These are phyloP conservation scores for Apogon talboti DNA, from an alignment of 2,797 vertebrate species.

Conservation along the genomic window DNA sequence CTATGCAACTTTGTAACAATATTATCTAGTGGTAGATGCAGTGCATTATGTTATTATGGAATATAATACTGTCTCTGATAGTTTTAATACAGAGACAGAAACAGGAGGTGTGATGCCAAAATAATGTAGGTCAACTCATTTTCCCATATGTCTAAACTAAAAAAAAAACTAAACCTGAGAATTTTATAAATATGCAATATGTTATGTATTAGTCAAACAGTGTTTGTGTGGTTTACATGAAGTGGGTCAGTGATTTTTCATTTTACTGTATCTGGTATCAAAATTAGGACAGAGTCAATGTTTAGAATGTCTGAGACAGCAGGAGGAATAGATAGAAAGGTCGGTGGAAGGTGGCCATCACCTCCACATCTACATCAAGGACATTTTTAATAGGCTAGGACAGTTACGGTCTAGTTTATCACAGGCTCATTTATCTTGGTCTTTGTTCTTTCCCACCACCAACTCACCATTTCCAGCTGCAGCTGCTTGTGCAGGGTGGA, in stretches of 20 bases:
- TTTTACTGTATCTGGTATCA: conserved; percentile 17
- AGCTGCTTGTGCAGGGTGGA: conserved; percentile 94
- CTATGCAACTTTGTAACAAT: neutral
- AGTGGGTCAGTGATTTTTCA: conserved; percentile 5
- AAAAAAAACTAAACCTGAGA: neutral
- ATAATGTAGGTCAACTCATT: conserved; percentile 14
- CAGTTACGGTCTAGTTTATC: conserved; percentile 24
- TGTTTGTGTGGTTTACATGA: conserved; percentile 21
- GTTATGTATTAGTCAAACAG: neutral
- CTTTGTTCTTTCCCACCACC: conserved; percentile 21
- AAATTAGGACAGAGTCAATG: neutral
- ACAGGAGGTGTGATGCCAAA: neutral
- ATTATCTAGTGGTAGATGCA: neutral
- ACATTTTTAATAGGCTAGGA: conserved; percentile 44
- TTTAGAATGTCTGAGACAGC: neutral
- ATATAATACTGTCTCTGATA: no score
- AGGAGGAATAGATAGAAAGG: conserved; percentile 13
- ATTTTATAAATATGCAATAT: conserved; percentile 7
- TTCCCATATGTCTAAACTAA: conserved; percentile 15
- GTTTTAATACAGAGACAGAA: neutral
- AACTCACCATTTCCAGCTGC: conserved; percentile 94
- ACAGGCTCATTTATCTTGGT: conserved; percentile 45
- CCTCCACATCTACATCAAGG: conserved; percentile 47
- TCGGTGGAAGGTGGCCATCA: conserved; percentile 43
- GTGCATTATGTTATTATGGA: no score